A percentile compares a stretch with the other conserved stretches of the same genome.
Conservation (phyloP, 2,113 vertebrate species). For the Diadophis punctatus region DNA sequence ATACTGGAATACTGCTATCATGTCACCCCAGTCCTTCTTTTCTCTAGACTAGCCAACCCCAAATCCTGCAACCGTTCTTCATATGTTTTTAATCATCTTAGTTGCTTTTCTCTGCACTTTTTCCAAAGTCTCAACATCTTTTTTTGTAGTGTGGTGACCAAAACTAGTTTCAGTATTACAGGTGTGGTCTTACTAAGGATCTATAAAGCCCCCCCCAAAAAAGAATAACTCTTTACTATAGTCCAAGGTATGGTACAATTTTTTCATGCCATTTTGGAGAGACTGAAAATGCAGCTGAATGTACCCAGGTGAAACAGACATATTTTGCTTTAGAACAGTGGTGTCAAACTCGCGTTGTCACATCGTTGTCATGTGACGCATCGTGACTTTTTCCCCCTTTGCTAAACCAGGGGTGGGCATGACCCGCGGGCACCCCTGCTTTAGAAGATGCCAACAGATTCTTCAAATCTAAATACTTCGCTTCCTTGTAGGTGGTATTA, state of each 20-base stretch:
- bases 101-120: neutral
- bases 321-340: neutral
- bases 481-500: neutral
- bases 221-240: neutral
- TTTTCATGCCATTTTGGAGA: neutral
- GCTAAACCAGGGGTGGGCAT: too few relatives aligned
- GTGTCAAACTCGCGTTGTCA: too few relatives aligned
- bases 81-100: neutral
- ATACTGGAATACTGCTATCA: neutral
- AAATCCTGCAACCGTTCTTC: neutral
- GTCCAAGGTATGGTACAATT: neutral
- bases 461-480: neutral
- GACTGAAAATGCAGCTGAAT: neutral
- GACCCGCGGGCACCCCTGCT: neutral
- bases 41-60: neutral
- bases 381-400: too few relatives aligned
- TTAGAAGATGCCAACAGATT: neutral
- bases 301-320: neutral
- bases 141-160: neutral
- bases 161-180: neutral
- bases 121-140: neutral
- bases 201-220: neutral
- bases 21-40: neutral
- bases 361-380: fast-evolving
- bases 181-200: neutral